A percentile compares a stretch with the other conserved stretches of the same genome.
These are phyloP conservation scores for Junco hyemalis DNA, from an alignment of 2,113 vertebrate species.

Conservation along the genomic window DNA sequence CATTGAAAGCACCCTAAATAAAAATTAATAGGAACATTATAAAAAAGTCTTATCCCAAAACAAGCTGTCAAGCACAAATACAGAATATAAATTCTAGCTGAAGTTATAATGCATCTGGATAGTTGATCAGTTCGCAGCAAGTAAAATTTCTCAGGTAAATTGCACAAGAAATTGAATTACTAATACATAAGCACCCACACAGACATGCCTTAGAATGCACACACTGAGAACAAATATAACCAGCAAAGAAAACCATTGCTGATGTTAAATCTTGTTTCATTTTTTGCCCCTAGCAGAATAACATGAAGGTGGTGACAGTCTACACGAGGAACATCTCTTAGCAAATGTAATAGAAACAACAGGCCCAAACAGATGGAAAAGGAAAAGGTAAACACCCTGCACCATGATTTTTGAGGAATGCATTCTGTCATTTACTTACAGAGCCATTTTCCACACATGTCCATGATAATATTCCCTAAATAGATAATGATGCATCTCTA, in stretches of 20 bases:
- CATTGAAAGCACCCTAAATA: neutral
- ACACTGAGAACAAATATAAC: neutral
- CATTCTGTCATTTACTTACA: neutral
- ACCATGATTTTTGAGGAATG: neutral
- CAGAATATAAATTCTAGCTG: neutral
- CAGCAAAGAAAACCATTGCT: neutral
- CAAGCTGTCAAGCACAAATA: neutral
- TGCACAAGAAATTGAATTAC: neutral
- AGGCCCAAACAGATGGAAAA: neutral
- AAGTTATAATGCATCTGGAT: neutral
- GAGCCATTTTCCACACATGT: neutral
- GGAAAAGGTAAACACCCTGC: neutral
- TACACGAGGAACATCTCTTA: neutral
- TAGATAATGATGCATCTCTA: neutral
- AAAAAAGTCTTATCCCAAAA: neutral
- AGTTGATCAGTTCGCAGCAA: neutral
- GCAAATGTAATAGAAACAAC: neutral
- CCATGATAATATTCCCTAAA: neutral
- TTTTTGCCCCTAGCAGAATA: neutral
- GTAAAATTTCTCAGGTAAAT: neutral
- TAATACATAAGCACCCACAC: neutral
- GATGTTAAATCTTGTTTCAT: neutral
- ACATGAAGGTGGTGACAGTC: neutral
- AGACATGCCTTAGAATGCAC: neutral
- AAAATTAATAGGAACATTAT: neutral